Base-by-base conservation (phyloP, 2,113 vertebrate species). In the Ictidomys tridecemlineatus region DNA sequence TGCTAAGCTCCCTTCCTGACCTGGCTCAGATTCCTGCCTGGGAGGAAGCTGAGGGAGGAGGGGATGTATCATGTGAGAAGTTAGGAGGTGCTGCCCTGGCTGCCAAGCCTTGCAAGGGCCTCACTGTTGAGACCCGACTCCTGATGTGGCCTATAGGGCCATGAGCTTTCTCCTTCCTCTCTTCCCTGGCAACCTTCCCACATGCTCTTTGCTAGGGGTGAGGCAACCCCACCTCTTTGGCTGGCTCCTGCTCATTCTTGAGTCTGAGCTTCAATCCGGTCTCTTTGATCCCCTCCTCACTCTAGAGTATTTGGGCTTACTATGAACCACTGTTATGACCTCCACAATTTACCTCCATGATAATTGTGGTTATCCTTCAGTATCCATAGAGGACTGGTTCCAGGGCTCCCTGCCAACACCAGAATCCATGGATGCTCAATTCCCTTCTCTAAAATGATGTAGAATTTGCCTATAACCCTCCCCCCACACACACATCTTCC, bases 1-100 rank as follows among this genome's bases (percentile, higher is more conserved):
- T 97, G 96, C 95, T 84, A 61, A 97, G 51, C 87, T 89, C 39
- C 53, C 18, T 95, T 77, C n/a, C 67, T 37, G 82, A 70, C 88
- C 89, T 18, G 63, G 80, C 69, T 89, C 74, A 51, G 73, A n/a
- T 3, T 3, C 86, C 85, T 0, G 4, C 83, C 78, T 0, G 11
- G 69, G 95, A 77, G 77, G 78, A 88, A 85, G 74, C 95, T 89
- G 76, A 67, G 65, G 39, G 26, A 20, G 72, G 34, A 53, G 37
- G 58, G 65, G 34, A 17, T 7, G 7, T 37, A 83, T 67, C 85
- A 42, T 16, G 11, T 4, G 56, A 72, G 65, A 70, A 67, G 69
- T 16, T 0, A 18, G 39, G 78, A 74, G 30, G 24, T 65, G 42
- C 16, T 6, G 32, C 26, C 70, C n/a, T 58, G 74, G 80, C 53